Percentiles rank a stretch among this genome's conserved stretches.
Conservation (phyloP, 2,888 invertebrate species). For the Blera fallax region DNA sequence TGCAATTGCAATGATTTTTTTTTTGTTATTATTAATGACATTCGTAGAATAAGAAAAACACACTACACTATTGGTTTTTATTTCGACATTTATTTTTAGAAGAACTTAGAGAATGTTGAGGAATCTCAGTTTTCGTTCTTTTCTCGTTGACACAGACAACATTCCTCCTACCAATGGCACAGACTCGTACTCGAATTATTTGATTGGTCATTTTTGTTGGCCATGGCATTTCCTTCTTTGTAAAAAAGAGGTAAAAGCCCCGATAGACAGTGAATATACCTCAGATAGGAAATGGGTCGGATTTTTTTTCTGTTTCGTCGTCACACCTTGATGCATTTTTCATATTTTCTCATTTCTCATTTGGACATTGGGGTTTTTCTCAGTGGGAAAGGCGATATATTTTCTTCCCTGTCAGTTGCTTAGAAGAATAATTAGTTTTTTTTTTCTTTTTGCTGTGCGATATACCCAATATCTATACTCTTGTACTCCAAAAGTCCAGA, state of each 20-base stretch:
- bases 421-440: constrained; percentile 26
- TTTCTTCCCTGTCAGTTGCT: constrained; percentile 29
- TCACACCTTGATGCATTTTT: constrained; percentile 5
- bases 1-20: neutral
- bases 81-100: constrained; percentile 12
- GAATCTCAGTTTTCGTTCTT: constrained; percentile 10
- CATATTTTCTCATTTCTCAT: neutral
- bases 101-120: neutral
- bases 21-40: neutral
- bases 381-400: neutral
- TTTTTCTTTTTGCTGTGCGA: constrained; percentile 18
- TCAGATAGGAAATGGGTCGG: neutral
- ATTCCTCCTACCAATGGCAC: neutral
- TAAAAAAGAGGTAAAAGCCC: neutral
- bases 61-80: neutral
- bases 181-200: neutral
- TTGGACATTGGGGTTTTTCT: neutral
- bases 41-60: neutral
- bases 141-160: constrained; percentile 2
- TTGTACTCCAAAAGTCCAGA: constrained; percentile 36
- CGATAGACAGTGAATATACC: neutral
- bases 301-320: neutral
- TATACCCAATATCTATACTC: constrained; percentile 19
- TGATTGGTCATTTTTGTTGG: neutral
- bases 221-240: neutral